Conservation (phyloP, 2,888 invertebrate species). For the Chloromyia formosa region DNA sequence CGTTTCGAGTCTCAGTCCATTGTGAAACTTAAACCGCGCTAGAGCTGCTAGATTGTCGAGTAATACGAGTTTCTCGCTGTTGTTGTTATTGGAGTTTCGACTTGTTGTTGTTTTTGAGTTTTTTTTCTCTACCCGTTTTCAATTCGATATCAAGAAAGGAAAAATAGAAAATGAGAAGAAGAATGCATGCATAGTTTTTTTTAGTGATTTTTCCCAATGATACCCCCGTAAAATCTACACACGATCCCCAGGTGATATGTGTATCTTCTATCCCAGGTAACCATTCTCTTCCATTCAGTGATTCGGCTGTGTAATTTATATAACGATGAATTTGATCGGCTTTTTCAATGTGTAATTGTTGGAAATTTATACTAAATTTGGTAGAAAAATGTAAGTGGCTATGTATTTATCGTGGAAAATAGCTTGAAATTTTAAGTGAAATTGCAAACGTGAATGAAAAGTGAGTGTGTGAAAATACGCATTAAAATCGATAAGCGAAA, state of each 20-base stretch:
- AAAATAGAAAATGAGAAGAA: conserved; percentile 29
- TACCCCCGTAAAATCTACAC: conserved; percentile 4
- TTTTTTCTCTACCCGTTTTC: conserved; percentile 16
- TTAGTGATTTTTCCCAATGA: conserved; percentile 11
- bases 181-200: not conserved
- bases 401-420: no score
- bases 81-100: no score
- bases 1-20: conserved; percentile 43
- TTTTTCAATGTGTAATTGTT: not conserved
- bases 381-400: conserved; percentile 18
- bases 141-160: conserved; percentile 8
- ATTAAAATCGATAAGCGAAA: not conserved
- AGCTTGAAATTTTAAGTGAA: no score
- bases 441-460: conserved; percentile 2
- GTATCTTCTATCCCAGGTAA: not conserved
- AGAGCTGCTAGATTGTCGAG: conserved; percentile 33
- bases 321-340: not conserved
- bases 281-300: conserved; percentile 11
- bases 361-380: not conserved
- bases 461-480: not conserved
- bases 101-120: not conserved
- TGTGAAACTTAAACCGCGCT: conserved; percentile 46
- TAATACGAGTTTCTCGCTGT: conserved; percentile 14
- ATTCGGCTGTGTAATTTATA: not conserved
- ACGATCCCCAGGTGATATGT: conserved; percentile 29